Evolutionary conservation across 2,888 invertebrate genomes (phyloP).

Genomic region (Drosophila merina): DNA sequence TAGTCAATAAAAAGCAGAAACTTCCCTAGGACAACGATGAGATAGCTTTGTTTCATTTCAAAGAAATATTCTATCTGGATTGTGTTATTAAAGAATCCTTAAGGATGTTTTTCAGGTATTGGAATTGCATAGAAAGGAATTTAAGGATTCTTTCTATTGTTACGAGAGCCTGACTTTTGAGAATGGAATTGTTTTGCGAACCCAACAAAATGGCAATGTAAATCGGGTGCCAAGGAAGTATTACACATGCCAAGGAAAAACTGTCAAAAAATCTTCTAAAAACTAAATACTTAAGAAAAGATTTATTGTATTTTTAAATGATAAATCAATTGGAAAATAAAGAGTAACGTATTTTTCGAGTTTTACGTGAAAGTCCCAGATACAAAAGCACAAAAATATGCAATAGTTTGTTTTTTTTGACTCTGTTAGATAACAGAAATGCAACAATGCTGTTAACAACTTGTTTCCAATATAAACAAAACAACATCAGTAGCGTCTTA

Average conservation of each 20-base stretch:
- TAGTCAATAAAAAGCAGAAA: conserved; percentile 82
- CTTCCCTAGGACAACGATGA: conserved; percentile 76
- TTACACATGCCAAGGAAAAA: neutral
- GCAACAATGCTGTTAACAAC: neutral
- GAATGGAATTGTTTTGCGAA: conserved; percentile 38
- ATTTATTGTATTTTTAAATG: too few relatives aligned
- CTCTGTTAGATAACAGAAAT: neutral
- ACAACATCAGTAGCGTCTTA: neutral
- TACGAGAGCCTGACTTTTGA: conserved; percentile 8
- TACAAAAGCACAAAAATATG: neutral
- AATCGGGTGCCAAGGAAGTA: conserved; percentile 22
- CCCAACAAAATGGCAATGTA: conserved; percentile 39
- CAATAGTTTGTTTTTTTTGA: neutral
- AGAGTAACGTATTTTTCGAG: too few relatives aligned
- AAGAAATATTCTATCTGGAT: conserved; percentile 84
- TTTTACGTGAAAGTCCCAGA: neutral
- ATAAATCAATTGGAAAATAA: too few relatives aligned
- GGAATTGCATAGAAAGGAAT: conserved; percentile 4
- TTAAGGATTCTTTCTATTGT: conserved; percentile 55
- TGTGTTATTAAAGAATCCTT: conserved; percentile 86
- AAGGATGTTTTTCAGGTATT: conserved; percentile 81
- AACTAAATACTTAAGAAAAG: neutral
- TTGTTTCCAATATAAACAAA: neutral
- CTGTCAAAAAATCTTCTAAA: too few relatives aligned
- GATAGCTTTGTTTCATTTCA: conserved; percentile 74